Conservation (phyloP, 2,888 invertebrate species). For the Leptopterna dolabrata region DNA sequence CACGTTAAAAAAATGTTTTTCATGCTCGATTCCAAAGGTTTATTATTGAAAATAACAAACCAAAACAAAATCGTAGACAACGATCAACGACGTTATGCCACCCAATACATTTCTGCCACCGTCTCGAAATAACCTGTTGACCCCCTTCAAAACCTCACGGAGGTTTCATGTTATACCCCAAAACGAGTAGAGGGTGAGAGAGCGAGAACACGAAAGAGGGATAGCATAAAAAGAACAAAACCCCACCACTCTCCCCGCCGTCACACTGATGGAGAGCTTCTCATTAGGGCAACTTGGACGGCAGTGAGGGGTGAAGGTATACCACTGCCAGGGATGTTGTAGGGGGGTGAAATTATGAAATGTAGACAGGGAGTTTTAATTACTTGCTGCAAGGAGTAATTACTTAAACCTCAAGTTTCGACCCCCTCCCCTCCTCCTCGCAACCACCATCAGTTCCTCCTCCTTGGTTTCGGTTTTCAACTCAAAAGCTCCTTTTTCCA, state of each 20-base stretch:
- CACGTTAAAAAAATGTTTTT: too few relatives aligned
- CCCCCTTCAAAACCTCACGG: too few relatives aligned
- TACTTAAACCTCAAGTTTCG: slow-evolving; percentile 55
- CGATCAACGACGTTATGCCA: too few relatives aligned
- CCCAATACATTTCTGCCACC: too few relatives aligned
- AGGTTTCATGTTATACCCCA: neutral
- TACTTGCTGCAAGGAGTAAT: slow-evolving; percentile 55
- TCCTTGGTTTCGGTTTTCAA: slow-evolving; percentile 46
- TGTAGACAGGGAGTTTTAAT: slow-evolving; percentile 57
- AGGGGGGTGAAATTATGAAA: slow-evolving; percentile 52
- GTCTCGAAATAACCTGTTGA: too few relatives aligned
- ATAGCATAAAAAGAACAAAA: neutral
- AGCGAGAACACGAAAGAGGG: neutral
- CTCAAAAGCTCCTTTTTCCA: slow-evolving; percentile 19
- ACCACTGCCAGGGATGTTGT: neutral
- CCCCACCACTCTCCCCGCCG: slow-evolving; percentile 4
- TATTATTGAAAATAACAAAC: too few relatives aligned
- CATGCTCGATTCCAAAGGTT: too few relatives aligned
- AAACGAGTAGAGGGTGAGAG: neutral
- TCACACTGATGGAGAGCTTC: slow-evolving; percentile 31
- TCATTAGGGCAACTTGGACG: slow-evolving; percentile 46
- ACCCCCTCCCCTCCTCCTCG: neutral
- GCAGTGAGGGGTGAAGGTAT: neutral
- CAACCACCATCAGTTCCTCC: neutral
- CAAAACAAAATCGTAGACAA: too few relatives aligned